A percentile compares a stretch with the other conserved stretches of the same genome.
Conservation (phyloP, 1,140 invertebrate genomes). For the Leptinotarsa texana region DNA sequence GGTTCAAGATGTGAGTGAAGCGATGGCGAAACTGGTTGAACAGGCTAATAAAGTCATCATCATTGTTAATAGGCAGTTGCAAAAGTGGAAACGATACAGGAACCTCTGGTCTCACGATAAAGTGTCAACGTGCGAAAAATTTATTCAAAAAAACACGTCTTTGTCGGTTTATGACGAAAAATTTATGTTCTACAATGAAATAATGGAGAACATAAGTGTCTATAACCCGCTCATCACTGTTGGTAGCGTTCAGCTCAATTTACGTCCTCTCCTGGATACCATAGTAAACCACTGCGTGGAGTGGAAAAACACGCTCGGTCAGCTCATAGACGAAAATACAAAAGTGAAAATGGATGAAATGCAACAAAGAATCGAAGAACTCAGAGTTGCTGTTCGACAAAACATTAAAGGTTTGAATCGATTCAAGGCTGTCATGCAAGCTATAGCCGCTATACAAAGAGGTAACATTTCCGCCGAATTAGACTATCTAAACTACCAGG, state of each 20-base stretch:
- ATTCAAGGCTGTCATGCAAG: conserved; percentile 82
- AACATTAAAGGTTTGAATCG: conserved; percentile 76
- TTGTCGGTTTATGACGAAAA: conserved; percentile 80
- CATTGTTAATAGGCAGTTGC: neutral
- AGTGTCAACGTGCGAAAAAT: conserved; percentile 72
- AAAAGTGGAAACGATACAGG: conserved; percentile 76
- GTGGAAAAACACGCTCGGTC: conserved; percentile 72
- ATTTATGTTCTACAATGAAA: conserved; percentile 78
- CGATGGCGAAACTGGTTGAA: conserved; percentile 68
- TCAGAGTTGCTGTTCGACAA: conserved; percentile 66
- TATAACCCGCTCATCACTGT: conserved; percentile 65
- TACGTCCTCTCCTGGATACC: conserved; percentile 64
- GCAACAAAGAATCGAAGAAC: conserved; percentile 62
- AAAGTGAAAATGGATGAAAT: conserved; percentile 66
- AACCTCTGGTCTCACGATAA: conserved; percentile 85
- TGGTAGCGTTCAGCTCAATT: conserved; percentile 69
- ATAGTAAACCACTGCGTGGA: conserved; percentile 69
- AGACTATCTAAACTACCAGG: conserved; percentile 69
- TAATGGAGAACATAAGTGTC: conserved; percentile 71
- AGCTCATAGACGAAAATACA: conserved; percentile 63
- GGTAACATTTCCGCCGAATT: conserved; percentile 77
- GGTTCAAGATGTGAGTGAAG: conserved; percentile 68
- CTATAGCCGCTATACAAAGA: conserved; percentile 74
- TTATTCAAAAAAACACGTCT: conserved; percentile 70
- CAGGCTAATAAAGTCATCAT: conserved; percentile 59